phyloP scores from a whole-genome alignment of 2,113 vertebrate genomes.

The Ailuropoda melanoleuca region DNA sequence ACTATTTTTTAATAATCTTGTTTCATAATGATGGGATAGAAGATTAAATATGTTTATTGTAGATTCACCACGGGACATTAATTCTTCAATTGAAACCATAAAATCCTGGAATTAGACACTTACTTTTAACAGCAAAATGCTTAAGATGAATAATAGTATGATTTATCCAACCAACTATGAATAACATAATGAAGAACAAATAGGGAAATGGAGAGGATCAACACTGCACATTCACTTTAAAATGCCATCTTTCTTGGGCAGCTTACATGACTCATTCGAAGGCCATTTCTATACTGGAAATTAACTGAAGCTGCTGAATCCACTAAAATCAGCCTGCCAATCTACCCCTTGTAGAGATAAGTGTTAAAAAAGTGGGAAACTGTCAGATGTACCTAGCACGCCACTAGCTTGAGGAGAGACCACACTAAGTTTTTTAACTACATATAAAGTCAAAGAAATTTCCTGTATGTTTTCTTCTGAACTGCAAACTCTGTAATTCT shows the following conservation, averaged over 20 bases:
- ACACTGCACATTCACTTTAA: neutral
- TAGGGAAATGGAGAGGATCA: neutral
- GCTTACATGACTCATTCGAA: neutral
- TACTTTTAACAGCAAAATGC: conserved; percentile 52
- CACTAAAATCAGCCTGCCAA: neutral
- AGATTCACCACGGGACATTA: conserved; percentile 46
- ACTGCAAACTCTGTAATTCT: neutral
- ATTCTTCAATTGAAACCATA: conserved; percentile 54
- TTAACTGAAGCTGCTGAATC: neutral
- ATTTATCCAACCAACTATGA: neutral
- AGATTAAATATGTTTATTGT: conserved; percentile 65
- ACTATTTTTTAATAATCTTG: conserved; percentile 35
- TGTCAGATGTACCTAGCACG: neutral
- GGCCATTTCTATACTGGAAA: neutral
- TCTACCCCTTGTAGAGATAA: neutral
- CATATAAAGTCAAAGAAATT: neutral
- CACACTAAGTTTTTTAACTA: neutral
- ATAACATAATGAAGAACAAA: conserved; percentile 10
- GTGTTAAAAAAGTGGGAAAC: neutral
- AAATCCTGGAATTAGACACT: conserved; percentile 9
- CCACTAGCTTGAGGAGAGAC: neutral
- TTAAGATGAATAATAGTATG: conserved; percentile 37
- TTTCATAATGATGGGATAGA: conserved; percentile 48
- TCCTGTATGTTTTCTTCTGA: neutral
- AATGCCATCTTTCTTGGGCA: neutral